Base-by-base conservation (phyloP, 2,797 vertebrate genomes). In the Triplophysa bombifrons region DNA sequence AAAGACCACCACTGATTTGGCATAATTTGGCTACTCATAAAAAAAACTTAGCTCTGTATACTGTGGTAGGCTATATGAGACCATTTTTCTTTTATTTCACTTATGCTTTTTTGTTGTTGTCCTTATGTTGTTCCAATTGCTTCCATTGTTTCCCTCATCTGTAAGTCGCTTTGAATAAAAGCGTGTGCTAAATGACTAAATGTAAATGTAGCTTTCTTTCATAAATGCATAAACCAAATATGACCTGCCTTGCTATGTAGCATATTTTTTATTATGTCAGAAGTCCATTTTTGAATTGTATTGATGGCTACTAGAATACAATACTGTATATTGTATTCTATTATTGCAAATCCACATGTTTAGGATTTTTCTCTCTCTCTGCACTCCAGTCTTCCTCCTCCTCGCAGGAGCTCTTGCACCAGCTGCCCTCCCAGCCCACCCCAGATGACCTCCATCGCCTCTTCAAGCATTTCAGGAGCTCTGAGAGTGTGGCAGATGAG, bases 341-440 rank as follows among this genome's bases (percentile, higher is more conserved):
- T n/a, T 55, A 2, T n/a, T 55, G n/a, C n/a, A 53, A 19, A 53
- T 53, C 7, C 3, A 7, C 19, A 53, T 51, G 14, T 3, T 51
- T 17, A 51, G 48, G 14, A 17, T 16, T 16, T 17, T 51, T 51
- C 19, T 6, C n/a, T 61, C 22, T 76, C 74, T 67, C 44, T 3
- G 4, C 38, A n/a, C 30, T 41, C 55, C 63, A 87, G 86, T 87
- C 83, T 20, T 85, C 96, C 69, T 99, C 98, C 0, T 99, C 98
- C 87, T 99, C 98, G 73, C 96, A 98, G 92, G 98, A 99, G 88
- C 96, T 94, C 14, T 94, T 99, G 82, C 97, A 99, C 91, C 98
- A 99, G 91, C 94, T 99, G 90, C 98, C 97, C 61, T 99, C 94
- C 92, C 97, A 99, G 86, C 98, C 98, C 44, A 99, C 98, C 0